Percentiles rank a stretch among this genome's conserved stretches.
Evolutionary conservation across 2,797 vertebrate species (phyloP).

Genomic region (Rhodeus uyekii): DNA sequence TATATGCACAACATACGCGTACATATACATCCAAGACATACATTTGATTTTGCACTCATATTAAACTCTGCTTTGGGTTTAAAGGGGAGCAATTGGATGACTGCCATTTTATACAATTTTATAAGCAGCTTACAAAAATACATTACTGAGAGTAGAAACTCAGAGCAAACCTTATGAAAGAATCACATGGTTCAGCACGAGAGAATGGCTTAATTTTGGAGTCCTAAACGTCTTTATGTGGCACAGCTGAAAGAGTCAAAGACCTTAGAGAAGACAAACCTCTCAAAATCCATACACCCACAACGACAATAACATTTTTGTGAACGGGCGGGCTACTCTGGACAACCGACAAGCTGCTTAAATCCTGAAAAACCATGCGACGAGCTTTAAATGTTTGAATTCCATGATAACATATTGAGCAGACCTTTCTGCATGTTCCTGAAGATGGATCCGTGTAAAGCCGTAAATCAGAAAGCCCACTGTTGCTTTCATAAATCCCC

Average conservation of each 20-base stretch:
- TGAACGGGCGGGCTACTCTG: not conserved
- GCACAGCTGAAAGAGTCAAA: not conserved
- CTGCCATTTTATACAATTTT: constrained; percentile 29
- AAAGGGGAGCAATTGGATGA: constrained; percentile 19
- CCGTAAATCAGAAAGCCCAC: constrained; percentile 27
- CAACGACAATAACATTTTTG: constrained; percentile 2
- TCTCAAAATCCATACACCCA: not conserved
- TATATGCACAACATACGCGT: no score
- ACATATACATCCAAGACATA: no score
- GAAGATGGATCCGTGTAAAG: constrained; percentile 39
- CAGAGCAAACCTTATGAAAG: constrained; percentile 12
- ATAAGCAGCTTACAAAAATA: constrained; percentile 41
- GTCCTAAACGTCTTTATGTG: not conserved
- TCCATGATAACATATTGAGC: constrained; percentile 42
- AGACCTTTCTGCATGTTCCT: constrained; percentile 18
- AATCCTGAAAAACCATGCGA: not conserved
- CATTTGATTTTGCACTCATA: not conserved
- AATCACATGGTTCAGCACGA: constrained; percentile 39
- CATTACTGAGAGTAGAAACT: constrained; percentile 27
- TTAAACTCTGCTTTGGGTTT: constrained; percentile 27
- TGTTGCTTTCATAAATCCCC: constrained; percentile 46
- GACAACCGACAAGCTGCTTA: constrained; percentile 2
- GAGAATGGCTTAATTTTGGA: constrained; percentile 37
- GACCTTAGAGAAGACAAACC: constrained; percentile 34
- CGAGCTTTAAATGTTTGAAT: constrained; percentile 24